Evolutionary conservation across 2,113 vertebrate genomes (phyloP).

Genomic region (Misgurnus anguillicaudatus): DNA sequence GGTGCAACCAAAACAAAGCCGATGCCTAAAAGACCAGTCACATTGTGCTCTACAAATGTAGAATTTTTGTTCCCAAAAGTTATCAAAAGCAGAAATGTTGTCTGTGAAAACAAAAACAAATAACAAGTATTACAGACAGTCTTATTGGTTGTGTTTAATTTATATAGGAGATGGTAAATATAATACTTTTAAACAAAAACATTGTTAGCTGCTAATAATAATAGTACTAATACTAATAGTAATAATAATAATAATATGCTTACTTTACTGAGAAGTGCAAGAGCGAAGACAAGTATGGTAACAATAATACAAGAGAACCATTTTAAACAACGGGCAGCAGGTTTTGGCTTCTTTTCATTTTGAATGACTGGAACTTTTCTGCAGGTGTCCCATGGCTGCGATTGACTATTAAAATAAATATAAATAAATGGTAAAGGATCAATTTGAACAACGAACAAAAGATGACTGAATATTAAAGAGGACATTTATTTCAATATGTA

Average conservation of each 20-base stretch:
- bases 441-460: no score
- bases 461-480: no score
- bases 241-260: background rate
- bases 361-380: conserved; percentile 58
- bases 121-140: background rate
- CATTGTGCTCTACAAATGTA: conserved; percentile 50
- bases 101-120: conserved; percentile 43
- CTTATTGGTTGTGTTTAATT: background rate
- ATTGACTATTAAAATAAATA: no score
- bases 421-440: no score
- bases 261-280: conserved; percentile 70
- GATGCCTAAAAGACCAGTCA: conserved; percentile 61
- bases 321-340: conserved; percentile 56
- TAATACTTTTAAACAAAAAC: background rate
- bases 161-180: background rate
- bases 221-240: no score
- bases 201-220: no score
- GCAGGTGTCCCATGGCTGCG: conserved; percentile 60
- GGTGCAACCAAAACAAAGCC: conserved; percentile 59
- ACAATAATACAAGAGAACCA: conserved; percentile 46
- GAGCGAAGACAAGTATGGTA: conserved; percentile 58
- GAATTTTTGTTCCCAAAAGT: conserved; percentile 58
- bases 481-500: no score
- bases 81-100: conserved; percentile 64
- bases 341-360: conserved; percentile 66